phyloP scores from a whole-genome alignment of 1,140 invertebrate species.

The Scaptomyza pallida region DNA sequence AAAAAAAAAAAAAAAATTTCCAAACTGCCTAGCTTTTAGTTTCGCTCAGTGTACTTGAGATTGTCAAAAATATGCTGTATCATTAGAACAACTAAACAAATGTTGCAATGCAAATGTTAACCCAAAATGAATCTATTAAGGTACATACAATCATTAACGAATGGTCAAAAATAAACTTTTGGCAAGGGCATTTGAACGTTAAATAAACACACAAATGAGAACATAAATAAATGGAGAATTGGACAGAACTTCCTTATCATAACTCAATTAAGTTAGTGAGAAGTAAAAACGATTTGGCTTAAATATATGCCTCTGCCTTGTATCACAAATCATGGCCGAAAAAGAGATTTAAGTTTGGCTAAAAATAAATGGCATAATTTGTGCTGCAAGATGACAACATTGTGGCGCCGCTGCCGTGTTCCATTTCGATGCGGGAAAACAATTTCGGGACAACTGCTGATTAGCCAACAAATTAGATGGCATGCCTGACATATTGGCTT shows the following conservation, averaged over 20 bases:
- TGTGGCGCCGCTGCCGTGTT: conserved; percentile 62
- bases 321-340: conserved; percentile 5
- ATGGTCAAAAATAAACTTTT: background rate
- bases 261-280: background rate
- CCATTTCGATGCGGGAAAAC: conserved; percentile 60
- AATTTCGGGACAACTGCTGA: conserved; percentile 54
- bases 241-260: background rate
- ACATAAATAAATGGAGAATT: background rate
- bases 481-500: conserved; percentile 71
- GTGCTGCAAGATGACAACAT: conserved; percentile 26
- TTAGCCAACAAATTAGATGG: conserved; percentile 79
- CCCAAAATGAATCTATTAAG: conserved; percentile 9
- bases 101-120: background rate
- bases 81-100: background rate
- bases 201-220: background rate
- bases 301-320: conserved; percentile 3
- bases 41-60: background rate
- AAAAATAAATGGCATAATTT: conserved; percentile 76
- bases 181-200: conserved; percentile 5
- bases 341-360: conserved; percentile 33
- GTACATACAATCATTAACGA: background rate
- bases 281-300: conserved; percentile 6
- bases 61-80: background rate
- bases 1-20: too few relatives aligned
- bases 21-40: background rate